These are phyloP conservation scores for Ardeotis arabs DNA, from an alignment of 2,113 vertebrate species.

Conservation along the genomic window DNA sequence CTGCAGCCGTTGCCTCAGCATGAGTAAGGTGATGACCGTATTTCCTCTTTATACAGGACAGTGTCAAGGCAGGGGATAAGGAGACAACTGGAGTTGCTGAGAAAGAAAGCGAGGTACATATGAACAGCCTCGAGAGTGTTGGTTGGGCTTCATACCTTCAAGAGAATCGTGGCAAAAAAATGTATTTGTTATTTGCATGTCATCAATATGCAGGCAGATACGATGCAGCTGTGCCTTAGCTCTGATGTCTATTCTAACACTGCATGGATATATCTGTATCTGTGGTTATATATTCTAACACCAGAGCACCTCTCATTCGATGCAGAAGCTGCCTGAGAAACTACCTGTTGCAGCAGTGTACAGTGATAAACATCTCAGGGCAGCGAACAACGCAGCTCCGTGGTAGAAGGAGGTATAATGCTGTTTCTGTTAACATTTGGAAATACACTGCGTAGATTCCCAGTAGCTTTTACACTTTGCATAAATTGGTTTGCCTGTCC, in stretches of 20 bases:
- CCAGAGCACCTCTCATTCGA: not conserved
- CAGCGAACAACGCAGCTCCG: not conserved
- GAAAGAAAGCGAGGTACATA: conserved; percentile 71
- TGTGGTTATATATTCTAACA: not conserved
- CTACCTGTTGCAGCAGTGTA: not conserved
- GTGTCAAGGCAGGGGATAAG: conserved; percentile 54
- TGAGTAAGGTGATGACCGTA: not conserved
- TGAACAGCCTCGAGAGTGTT: not conserved
- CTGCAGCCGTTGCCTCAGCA: not conserved
- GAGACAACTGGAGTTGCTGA: conserved; percentile 66
- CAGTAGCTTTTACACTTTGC: not conserved
- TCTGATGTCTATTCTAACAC: not conserved
- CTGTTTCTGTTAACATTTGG: not conserved
- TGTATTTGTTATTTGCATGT: not conserved
- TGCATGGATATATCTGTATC: not conserved
- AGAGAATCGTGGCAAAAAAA: not conserved
- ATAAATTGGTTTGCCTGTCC: not conserved
- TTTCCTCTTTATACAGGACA: conserved; percentile 65
- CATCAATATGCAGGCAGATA: not conserved
- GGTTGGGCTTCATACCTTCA: not conserved
- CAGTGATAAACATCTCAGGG: not conserved
- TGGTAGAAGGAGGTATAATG: not conserved
- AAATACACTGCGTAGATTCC: not conserved
- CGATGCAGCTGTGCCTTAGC: not conserved
- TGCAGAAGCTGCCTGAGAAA: not conserved